Base-by-base conservation (phyloP, 2,113 vertebrate species). In the Ictalurus punctatus region DNA sequence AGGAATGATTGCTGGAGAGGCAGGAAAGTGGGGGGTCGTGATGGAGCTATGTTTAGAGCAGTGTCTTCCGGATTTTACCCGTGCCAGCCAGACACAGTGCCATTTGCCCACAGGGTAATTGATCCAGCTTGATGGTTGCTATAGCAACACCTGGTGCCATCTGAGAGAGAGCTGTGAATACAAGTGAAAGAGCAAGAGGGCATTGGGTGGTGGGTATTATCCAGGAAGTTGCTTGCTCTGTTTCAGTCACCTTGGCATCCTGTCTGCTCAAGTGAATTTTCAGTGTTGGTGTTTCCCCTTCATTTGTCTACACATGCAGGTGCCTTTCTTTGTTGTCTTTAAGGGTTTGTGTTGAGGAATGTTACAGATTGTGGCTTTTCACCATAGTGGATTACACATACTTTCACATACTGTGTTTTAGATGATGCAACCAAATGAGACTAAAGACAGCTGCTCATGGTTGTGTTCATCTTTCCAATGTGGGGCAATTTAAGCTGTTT, bases 61-160 rank as follows among this genome's bases (percentile, higher is more conserved):
- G 73, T 16, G 61, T 89, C 87, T 87, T 90, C 79, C 76, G 69
- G 91, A 87, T 86, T 54, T 83, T 89, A 52, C 73, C 65, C 71
- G 5, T 86, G 63, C 82, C 79, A 88, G 83, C 65, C 84, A 89
- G 63, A 83, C 85, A 74, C 44, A 6, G 67, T 87, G 56, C 85
- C 34, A 73, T 91, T 89, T 89, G 85, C 88, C 74, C 83, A 83
- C 87, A 88, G 90, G 88, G 87, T 89, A 89, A 87, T 87, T 85
- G 87, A 89, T 90, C 89, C 87, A 87, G 91, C 84, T 80, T 65
- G 44, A 83, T 76, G 27, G 92, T 93, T 92, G 90, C 92, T 86
- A 93, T 92, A 90, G 93, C 79, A 93, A 94, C 88, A 37, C 52
- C 83, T 84, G 84, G 90, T 85, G 73, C 89, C 81, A 25, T 81